phyloP scores from a whole-genome alignment of 2,113 vertebrate species.

The Sciurus niger region DNA sequence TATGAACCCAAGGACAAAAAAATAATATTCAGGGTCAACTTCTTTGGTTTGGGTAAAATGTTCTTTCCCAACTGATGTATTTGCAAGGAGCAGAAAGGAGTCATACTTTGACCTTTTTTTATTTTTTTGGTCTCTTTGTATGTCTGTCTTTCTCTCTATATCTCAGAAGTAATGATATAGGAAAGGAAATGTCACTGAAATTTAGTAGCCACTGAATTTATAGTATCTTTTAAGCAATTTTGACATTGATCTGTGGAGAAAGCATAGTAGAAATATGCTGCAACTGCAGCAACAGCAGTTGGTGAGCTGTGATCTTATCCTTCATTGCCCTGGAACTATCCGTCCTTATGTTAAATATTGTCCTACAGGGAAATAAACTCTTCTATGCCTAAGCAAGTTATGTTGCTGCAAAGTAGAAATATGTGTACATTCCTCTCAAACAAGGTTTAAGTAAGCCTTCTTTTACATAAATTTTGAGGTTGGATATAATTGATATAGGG shows the following conservation, averaged over 20 bases:
- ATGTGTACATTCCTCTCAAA: slow-evolving; percentile 13
- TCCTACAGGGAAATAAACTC: too few relatives aligned
- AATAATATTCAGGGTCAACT: not conserved
- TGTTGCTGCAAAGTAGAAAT: not conserved
- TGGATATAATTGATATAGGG: slow-evolving; percentile 45
- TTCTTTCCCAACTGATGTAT: not conserved
- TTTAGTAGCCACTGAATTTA: not conserved
- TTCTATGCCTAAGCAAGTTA: too few relatives aligned
- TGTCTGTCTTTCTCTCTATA: not conserved
- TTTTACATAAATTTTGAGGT: not conserved
- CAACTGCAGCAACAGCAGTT: too few relatives aligned
- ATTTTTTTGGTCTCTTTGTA: too few relatives aligned
- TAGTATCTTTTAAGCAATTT: not conserved
- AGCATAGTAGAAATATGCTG: not conserved
- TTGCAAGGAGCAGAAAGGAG: slow-evolving; percentile 2
- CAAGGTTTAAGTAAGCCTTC: not conserved
- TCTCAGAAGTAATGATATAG: not conserved
- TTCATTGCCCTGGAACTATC: too few relatives aligned
- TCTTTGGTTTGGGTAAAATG: slow-evolving; percentile 11
- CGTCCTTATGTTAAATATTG: too few relatives aligned
- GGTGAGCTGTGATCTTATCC: too few relatives aligned
- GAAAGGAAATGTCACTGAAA: not conserved
- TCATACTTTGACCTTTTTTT: not conserved
- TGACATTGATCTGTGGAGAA: slow-evolving; percentile 37
- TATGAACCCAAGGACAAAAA: not conserved